Evolutionary conservation across 2,888 invertebrate species (phyloP), one percentile per base, ranked within the genome.

Genomic region (Caenorhabditis wallacei): DNA sequence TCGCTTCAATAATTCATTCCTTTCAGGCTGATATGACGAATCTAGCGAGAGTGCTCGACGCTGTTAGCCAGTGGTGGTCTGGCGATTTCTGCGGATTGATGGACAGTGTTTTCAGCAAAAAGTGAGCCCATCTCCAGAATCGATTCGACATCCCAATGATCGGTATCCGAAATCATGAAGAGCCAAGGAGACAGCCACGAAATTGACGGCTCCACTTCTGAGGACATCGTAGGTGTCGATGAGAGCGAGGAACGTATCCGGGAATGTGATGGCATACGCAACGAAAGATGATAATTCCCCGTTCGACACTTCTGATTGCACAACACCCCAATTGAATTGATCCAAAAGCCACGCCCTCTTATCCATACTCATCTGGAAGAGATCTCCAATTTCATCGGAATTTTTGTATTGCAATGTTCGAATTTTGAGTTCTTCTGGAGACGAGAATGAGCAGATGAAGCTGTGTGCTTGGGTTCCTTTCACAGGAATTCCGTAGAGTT

Each of bases 211-310:
- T 16, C 98, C 98, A 93, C 97, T 97, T 94, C 98, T 98, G 93
- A 97, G 95, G 93, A 97, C 97, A 94, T 99, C 98, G 94, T 98
- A 99, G 92, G 98, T 99, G 94, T 99, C 98, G 93, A 99, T 96
- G 90, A 99, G 95, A 70, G 97, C 97, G 94, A 97, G 94, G 94
- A 99, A 97, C 90, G 95, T 95, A 90, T 96, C 95, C 4, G 98
- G 98, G 94, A 98, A 99, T 80, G 98, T 97, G 92, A 96, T 95
- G 79, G 98, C 98, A 88, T 94, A 94, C 2, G 93, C 92, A 76
- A 94, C 95, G 92, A 99, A 95, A 16, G 98, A 98, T 37, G 97
- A 96, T 87, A 99, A 93, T 94, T 99, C 99, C 54, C 98, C 97
- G 92, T 96, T 95, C 90, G 95, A 96, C 16, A 97, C 96, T 93